Base-by-base conservation (phyloP, 2,113 vertebrate species). In the Esox niger region DNA sequence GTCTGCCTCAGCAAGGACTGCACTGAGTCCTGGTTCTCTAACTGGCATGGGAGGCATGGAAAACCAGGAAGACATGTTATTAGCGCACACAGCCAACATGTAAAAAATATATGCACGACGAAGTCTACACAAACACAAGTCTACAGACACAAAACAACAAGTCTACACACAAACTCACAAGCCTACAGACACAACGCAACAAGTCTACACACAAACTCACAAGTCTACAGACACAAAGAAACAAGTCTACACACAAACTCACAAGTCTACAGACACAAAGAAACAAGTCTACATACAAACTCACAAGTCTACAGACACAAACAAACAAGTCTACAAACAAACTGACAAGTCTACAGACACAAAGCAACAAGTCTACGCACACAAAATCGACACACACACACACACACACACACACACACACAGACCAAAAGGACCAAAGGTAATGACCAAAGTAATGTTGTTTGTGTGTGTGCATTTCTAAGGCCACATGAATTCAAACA, bases 21-120 rank as follows among this genome's bases (percentile, higher is more conserved):
- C 75, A 98, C 90, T 0, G 91, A 85, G 89, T 99, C 97, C 87
- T 97, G 95, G 86, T 98, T 98, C 85, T 98, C 95, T 77, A 98
- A 85, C 97, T 99, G 90, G 3, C 43, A 67, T 15, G 21, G 23
- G 27, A 27, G 20, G 71, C 13, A 15, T 0, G 10, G 6, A 31
- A 25, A 60, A 7, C 26, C 2, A n/a, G 2, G 56, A 9, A 43
- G 38, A 5, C 38, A 43, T 43, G 38, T 43, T 43, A 17, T 43
- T 43, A 4, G 38, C 11, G 17, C 15, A 15, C 35, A 43, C 13
- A 15, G 13, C 38, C 13, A 5, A 43, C 38, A 43, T n/a, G n/a
- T n/a, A n/a, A n/a, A n/a, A n/a, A n/a, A n/a, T n/a, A n/a, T n/a
- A n/a, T n/a, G n/a, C n/a, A n/a, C n/a, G n/a, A n/a, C n/a, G n/a